phyloP scores from a whole-genome alignment of 2,888 invertebrate genomes.

The Zele albiditarsus region DNA sequence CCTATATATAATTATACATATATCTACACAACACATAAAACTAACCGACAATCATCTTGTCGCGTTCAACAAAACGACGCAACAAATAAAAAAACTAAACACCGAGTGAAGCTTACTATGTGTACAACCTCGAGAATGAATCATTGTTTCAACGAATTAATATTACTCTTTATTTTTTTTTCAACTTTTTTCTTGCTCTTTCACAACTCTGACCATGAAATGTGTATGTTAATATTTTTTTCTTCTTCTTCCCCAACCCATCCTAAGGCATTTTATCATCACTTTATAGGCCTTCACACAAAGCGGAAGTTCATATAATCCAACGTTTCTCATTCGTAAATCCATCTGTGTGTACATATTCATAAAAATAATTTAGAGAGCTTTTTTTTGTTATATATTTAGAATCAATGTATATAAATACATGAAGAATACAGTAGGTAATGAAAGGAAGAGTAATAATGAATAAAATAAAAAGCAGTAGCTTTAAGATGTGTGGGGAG shows the following conservation, averaged over 20 bases:
- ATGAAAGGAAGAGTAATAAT: neutral
- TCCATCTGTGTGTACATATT: neutral
- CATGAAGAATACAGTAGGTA: no score
- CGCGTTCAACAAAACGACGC: neutral
- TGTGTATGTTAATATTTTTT: neutral
- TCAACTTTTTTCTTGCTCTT: neutral
- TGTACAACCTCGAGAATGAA: neutral
- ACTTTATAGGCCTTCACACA: neutral
- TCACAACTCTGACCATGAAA: neutral
- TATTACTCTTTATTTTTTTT: neutral
- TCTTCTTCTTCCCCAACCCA: neutral
- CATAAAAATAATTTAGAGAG: neutral
- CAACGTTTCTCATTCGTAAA: neutral
- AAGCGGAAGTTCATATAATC: neutral
- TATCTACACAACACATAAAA: neutral
- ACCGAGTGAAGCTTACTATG: neutral
- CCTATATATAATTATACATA: neutral
- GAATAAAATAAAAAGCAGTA: neutral
- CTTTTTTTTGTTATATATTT: no score
- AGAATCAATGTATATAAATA: no score
- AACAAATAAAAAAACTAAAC: neutral
- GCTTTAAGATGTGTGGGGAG: neutral
- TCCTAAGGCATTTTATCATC: neutral
- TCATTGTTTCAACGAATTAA: slow-evolving; percentile 7
- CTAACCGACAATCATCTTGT: slow-evolving; percentile 7